phyloP scores from a whole-genome alignment of 2,113 vertebrate species.

The Corythornis cristatus region DNA sequence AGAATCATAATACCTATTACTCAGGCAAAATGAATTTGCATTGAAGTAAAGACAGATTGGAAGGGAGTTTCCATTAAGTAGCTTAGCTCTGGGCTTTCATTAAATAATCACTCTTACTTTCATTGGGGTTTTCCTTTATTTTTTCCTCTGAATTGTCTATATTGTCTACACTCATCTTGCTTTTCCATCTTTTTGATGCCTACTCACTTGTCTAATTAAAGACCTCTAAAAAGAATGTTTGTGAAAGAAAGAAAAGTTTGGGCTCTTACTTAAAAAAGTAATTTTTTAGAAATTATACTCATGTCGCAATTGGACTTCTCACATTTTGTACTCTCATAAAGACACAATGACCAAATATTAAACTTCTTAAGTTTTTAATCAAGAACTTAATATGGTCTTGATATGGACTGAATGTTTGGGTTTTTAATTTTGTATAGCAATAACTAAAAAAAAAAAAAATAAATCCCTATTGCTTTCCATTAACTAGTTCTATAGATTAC shows the following conservation, averaged over 20 bases:
- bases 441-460: conserved; percentile 7
- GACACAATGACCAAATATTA: not conserved
- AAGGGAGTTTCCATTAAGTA: not conserved
- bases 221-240: not conserved
- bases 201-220: not conserved
- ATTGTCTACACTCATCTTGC: not conserved
- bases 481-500: not conserved
- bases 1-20: not conserved
- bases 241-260: not conserved
- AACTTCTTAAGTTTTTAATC: conserved; percentile 11
- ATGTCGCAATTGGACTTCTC: not conserved
- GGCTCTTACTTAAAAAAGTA: not conserved
- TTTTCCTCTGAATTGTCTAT: not conserved
- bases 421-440: conserved; percentile 11
- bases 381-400: not conserved
- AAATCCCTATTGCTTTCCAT: conserved; percentile 28
- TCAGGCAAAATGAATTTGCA: not conserved
- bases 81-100: not conserved
- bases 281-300: not conserved
- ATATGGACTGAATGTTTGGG: not conserved
- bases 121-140: fast-evolving
- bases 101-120: not conserved
- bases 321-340: not conserved
- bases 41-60: not conserved
- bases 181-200: not conserved